Base-by-base conservation (phyloP, 2,797 vertebrate species). In the Chrysocyon brachyurus region DNA sequence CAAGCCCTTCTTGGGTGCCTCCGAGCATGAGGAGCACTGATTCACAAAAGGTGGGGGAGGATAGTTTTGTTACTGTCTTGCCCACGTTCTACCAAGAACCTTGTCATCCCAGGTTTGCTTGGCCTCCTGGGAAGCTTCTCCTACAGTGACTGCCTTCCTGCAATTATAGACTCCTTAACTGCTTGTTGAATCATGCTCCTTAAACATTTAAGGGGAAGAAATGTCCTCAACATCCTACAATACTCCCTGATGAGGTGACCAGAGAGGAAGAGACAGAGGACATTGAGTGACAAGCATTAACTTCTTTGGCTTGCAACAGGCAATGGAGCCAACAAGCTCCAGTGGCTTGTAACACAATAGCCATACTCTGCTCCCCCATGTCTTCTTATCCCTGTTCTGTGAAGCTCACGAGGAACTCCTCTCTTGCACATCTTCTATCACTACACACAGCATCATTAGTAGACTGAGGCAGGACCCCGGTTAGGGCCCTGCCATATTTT, bases 281-380 rank as follows among this genome's bases (percentile, higher is more conserved):
- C 31, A 19, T n/a, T 28, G 10, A 31, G 28, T 66, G 68, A 90
- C 36, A 52, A 33, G 75, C 73, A 36, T 24, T 8, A 12, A 11
- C 17, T 87, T 40, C 28, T 92, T 57, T 57, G 52, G 6, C 52
- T 82, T 64, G 28, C 17, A 17, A 46, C 7, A 5, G 46, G 40
- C 15, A 22, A 6, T 26, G 19, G 24, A 57, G 73, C 61, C 21
- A 16, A 28, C 6, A 82, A 46, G 26, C 61, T 78, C 19, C 33
- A 17, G 70, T 2, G 70, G 64, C 16, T 3, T 49, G 15, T 79
- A 78, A 70, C 14, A 17, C 0, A 3, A 40, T 57, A 91, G 6
- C 36, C 24, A 7, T 12, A 1, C 6, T 46, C n/a, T 26, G 9
- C 6, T 81, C 12, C 28, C 66, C 21, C 6, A 0, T 24, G 17